Conservation (phyloP, 1,140 invertebrate genomes). For the Euwallacea similis region DNA sequence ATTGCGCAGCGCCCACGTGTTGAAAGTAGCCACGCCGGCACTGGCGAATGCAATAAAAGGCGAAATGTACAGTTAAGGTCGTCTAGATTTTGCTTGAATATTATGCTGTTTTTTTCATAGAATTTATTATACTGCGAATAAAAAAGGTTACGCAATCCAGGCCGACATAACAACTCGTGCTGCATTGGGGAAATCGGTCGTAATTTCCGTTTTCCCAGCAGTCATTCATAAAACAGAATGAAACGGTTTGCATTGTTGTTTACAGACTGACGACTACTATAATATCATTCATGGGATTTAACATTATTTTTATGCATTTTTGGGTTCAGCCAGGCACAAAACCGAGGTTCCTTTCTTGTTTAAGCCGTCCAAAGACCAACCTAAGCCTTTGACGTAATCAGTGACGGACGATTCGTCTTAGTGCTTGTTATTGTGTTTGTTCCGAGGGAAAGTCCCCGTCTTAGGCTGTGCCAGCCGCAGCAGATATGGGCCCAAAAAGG, state of each 20-base stretch:
- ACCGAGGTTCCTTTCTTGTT: neutral
- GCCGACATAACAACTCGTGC: neutral
- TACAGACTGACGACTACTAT: slow-evolving; percentile 11
- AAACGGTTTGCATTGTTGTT: slow-evolving; percentile 16
- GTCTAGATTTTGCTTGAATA: slow-evolving; percentile 25
- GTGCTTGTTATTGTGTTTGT: slow-evolving; percentile 10
- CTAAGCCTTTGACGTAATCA: slow-evolving; percentile 27
- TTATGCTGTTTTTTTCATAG: slow-evolving; percentile 1
- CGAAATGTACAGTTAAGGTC: slow-evolving; percentile 32
- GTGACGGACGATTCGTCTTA: slow-evolving; percentile 8
- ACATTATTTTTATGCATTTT: neutral
- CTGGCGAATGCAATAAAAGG: slow-evolving; percentile 18
- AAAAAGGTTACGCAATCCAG: slow-evolving; percentile 1
- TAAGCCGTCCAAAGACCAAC: slow-evolving; percentile 16
- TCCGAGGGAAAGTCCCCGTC: slow-evolving; percentile 16
- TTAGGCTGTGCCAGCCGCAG: slow-evolving; percentile 24
- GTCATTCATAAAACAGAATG: slow-evolving; percentile 25
- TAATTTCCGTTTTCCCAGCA: slow-evolving; percentile 6
- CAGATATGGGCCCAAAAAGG: slow-evolving; percentile 1
- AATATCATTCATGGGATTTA: neutral
- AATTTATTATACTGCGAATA: slow-evolving; percentile 1
- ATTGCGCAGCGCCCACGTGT: slow-evolving; percentile 23
- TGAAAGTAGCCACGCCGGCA: slow-evolving; percentile 6
- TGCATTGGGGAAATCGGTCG: slow-evolving; percentile 4
- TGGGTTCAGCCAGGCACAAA: neutral